Base-by-base conservation (phyloP, 2,888 invertebrate species). In the Diaperis boleti region DNA sequence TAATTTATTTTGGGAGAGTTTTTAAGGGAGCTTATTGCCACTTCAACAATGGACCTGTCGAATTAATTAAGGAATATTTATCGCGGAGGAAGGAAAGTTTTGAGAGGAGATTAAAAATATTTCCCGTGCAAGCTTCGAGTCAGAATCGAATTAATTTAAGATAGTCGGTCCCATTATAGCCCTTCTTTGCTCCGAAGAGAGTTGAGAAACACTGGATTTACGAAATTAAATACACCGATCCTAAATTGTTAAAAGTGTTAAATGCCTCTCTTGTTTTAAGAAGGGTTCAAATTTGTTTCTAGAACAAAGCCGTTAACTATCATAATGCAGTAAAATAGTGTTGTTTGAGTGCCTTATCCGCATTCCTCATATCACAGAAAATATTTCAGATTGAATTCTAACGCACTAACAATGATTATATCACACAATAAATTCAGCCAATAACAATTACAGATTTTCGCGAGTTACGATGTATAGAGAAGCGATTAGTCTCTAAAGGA, bases 1-100 rank as follows among this genome's bases (percentile, higher is more conserved):
- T 49, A 59, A 59, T 49, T 49, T 59, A 49, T 59, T 47, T 49
- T 11, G 20, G 17, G 8, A 10, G 39, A n/a, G 8, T 45, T 45
- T 56, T 56, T 15, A 42, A 20, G 15, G 39, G 39, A 33, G 18
- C 18, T 54, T 54, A 50, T 50, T 50, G 10, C 11, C 49, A 33
- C 33, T 33, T 33, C 33, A 33, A 33, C 33, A 33, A 33, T 33
- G 33, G 11, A 33, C 33, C 13, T 33, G 33, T 33, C 33, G 33
- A 33, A 33, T 33, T 33, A 33, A 33, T 33, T 33, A 11, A 26
- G 33, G 33, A 3, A 33, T 33, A 33, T 33, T 33, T 33, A 33
- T 33, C 11, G 11, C 11, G 10, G 33, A 1, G n/a, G 33, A 3
- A 10, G 33, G 11, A 33, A 33, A 7, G 13, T 33, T 13, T n/a